A percentile compares a stretch with the other conserved stretches of the same genome.
These are phyloP conservation scores for Malacosoma neustria DNA, from an alignment of 2,888 invertebrate species.

Conservation along the genomic window DNA sequence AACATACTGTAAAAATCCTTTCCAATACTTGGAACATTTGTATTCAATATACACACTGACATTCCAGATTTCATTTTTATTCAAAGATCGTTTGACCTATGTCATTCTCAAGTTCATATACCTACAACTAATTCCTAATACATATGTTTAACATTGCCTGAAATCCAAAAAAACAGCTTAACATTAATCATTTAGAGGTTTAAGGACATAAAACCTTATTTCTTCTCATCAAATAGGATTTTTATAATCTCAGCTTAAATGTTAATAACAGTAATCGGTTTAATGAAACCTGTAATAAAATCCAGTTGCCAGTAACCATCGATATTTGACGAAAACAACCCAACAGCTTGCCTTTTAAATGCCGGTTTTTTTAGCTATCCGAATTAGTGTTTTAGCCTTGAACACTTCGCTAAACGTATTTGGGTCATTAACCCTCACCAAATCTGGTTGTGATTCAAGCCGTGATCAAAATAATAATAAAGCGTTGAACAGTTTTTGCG, in stretches of 20 bases:
- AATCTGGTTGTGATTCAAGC: slow-evolving; percentile 72
- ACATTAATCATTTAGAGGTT: background rate
- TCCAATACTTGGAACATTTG: slow-evolving; percentile 5
- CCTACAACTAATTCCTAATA: background rate
- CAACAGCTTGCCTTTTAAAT: slow-evolving; percentile 39
- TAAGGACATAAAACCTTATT: background rate
- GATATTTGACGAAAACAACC: slow-evolving; percentile 34
- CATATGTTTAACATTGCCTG: background rate
- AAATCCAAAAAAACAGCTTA: background rate
- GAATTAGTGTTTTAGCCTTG: slow-evolving; percentile 66
- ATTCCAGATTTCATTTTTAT: slow-evolving; percentile 17
- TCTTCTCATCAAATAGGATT: slow-evolving; percentile 23
- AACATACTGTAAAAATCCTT: background rate
- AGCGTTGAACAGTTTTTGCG: slow-evolving; percentile 66
- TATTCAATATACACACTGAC: slow-evolving; percentile 8
- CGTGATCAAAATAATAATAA: slow-evolving; percentile 69
- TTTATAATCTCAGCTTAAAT: slow-evolving; percentile 14
- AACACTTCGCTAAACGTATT: slow-evolving; percentile 67
- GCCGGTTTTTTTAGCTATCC: slow-evolving; percentile 55
- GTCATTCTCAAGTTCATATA: slow-evolving; percentile 7
- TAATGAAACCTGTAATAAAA: slow-evolving; percentile 37
- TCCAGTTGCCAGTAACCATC: slow-evolving; percentile 23
- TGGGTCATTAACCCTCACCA: slow-evolving; percentile 71
- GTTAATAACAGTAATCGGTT: slow-evolving; percentile 46
- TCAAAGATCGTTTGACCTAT: slow-evolving; percentile 23